phyloP scores from a whole-genome alignment of 2,797 vertebrate genomes.

The Epinephelus awoara region DNA sequence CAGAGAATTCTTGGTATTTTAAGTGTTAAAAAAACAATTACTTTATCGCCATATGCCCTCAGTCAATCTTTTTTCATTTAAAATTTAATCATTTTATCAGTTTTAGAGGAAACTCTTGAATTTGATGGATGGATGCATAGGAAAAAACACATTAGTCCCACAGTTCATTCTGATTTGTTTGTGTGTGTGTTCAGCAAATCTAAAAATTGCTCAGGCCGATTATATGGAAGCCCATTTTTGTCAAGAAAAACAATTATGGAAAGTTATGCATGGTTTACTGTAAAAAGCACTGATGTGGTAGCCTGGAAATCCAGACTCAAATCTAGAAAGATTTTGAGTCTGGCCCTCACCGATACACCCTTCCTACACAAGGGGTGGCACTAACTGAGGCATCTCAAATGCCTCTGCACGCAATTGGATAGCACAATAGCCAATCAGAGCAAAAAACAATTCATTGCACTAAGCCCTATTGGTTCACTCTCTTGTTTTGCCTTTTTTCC shows the following conservation, averaged over 20 bases:
- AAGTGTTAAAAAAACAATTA: not conserved
- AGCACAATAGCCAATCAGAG: too few relatives aligned
- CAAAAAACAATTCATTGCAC: too few relatives aligned
- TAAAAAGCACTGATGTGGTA: too few relatives aligned
- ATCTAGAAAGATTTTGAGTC: too few relatives aligned
- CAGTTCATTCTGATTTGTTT: not conserved
- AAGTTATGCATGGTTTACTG: not conserved
- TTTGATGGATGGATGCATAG: not conserved
- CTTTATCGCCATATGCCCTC: not conserved
- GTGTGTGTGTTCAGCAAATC: not conserved
- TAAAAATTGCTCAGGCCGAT: not conserved
- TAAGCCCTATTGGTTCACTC: too few relatives aligned
- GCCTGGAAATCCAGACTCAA: too few relatives aligned
- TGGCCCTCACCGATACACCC: too few relatives aligned
- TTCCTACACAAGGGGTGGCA: too few relatives aligned
- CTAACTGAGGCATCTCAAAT: too few relatives aligned
- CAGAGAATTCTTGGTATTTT: not conserved
- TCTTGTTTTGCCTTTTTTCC: too few relatives aligned
- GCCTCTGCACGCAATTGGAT: too few relatives aligned
- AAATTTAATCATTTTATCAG: not conserved
- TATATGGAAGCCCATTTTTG: slow-evolving; percentile 3
- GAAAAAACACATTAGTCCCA: not conserved
- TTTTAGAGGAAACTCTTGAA: not conserved
- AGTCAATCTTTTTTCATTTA: not conserved
- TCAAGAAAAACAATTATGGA: not conserved